Base-by-base conservation (phyloP, 2,888 invertebrate genomes). In the Rhagium mordax region DNA sequence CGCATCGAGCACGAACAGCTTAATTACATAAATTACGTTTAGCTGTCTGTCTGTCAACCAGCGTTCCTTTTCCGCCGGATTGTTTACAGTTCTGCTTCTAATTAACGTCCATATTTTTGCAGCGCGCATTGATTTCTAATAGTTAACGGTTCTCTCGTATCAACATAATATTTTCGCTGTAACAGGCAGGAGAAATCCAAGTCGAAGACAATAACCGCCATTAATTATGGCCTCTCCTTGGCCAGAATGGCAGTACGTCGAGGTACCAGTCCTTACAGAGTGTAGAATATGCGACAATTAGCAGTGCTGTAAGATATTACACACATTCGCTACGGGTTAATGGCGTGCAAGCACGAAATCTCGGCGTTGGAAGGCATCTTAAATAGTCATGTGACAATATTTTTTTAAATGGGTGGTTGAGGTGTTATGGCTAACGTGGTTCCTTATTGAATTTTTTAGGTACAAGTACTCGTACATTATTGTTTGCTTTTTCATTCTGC, bases 331-430 rank as follows among this genome's bases (percentile, higher is more conserved):
- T 74, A 27, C 66, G 60, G 71, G 66, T 75, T 65, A 77, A 77
- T 77, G 75, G 75, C 65, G 55, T 47, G 67, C 75, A 75, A 71
- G 75, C 75, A 75, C 74, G 74, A 75, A 75, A 72, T 74, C 64
- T 69, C 2, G 15, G 41, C 57, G 41, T n/a, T 15, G 27, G 27
- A 13, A 15, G 24, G n/a, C 1, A 27, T 55, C 55, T 55, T 41
- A n/a, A n/a, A n/a, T n/a, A n/a, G n/a, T n/a, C n/a, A n/a, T n/a
- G n/a, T n/a, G n/a, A n/a, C n/a, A n/a, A n/a, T n/a, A n/a, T n/a
- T n/a, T n/a, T n/a, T n/a, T n/a, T n/a, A n/a, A n/a, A n/a, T n/a
- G n/a, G n/a, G n/a, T n/a, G n/a, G n/a, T n/a, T n/a, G n/a, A n/a
- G n/a, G n/a, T n/a, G n/a, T n/a, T n/a, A n/a, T n/a, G n/a, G n/a